Evolutionary conservation across 2,113 vertebrate genomes (phyloP), one percentile per base, ranked within the genome.

Genomic region (Limnothrissa miodon): DNA sequence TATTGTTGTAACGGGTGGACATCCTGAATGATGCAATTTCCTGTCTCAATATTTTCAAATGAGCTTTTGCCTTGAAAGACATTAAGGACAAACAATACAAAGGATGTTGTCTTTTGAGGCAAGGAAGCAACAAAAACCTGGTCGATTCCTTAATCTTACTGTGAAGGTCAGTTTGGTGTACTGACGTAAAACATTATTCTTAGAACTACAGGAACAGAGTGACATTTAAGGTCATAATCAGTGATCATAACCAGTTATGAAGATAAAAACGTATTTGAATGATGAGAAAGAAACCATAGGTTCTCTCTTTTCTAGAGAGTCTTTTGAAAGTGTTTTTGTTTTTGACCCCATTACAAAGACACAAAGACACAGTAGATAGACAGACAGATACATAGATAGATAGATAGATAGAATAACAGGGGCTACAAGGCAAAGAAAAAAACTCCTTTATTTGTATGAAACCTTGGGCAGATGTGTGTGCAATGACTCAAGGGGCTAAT

Each of bases 1-100:
- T 81, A 83, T 83, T 85, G 84, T 87, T 81, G 25, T 29, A 48
- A 29, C 5, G 19, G 70, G n/a, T 48, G 42, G 42, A 82, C 56
- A 48, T 83, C 83, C 85, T 80, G 83, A 86, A 36, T 79, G 45
- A 82, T 85, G 74, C 44, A 10, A 79, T 83, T 86, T 88, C 83
- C 85, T 78, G 81, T 25, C 46, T 74, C 74, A 53, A 53, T 78
- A 33, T 33, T 36, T 56, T n/a, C 79, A 79, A 74, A 33, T 29
- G 59, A 66, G n/a, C n/a, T 29, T 66, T 66, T 59, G 59, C n/a
- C n/a, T 66, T 66, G n/a, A 33, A 74, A 33, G 56, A 62, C 59
- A n/a, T 5, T 15, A 74, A 74, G 29, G 66, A 4, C 66, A 74
- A 74, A 74, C 66, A 74, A 74, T 74, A 33, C 25, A 70, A 66